Percentiles rank a stretch among this genome's conserved stretches.
These are phyloP conservation scores for Xanthostigma xanthostigma DNA, from an alignment of 2,888 invertebrate genomes.

Conservation along the genomic window DNA sequence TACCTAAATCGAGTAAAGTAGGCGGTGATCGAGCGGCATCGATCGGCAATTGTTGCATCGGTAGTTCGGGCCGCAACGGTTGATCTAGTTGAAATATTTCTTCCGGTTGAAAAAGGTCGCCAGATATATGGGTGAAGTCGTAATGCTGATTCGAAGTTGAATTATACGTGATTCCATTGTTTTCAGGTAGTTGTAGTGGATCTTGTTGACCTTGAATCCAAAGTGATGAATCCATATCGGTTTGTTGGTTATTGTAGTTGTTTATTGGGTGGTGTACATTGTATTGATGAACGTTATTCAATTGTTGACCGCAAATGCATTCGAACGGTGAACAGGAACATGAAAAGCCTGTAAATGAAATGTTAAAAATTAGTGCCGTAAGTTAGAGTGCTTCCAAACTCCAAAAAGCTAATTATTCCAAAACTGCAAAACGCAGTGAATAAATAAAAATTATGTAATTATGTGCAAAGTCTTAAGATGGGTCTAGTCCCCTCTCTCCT, in stretches of 20 bases:
- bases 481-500: too few species aligned
- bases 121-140: conserved; percentile 43
- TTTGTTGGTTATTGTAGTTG: conserved; percentile 17
- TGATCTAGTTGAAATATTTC: conserved; percentile 66
- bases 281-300: conserved; percentile 19
- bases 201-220: conserved; percentile 8
- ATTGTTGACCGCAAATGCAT: conserved; percentile 43
- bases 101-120: conserved; percentile 59
- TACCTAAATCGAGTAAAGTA: conserved; percentile 54
- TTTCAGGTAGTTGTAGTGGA: conserved; percentile 1
- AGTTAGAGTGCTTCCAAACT: too few species aligned
- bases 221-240: conserved; percentile 16
- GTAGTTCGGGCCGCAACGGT: conserved; percentile 49
- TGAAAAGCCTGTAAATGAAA: conserved; percentile 35
- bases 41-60: conserved; percentile 30
- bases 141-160: conserved; percentile 29
- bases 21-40: conserved; percentile 45
- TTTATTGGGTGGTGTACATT: conserved; percentile 17
- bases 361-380: not conserved
- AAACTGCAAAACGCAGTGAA: too few species aligned
- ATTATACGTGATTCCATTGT: conserved; percentile 20
- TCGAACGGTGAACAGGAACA: conserved; percentile 65
- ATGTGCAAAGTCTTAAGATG: too few species aligned
- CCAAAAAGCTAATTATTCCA: too few species aligned
- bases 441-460: too few species aligned